Base-by-base conservation (phyloP, 2,113 vertebrate genomes). In the Syrrhaptes paradoxus region DNA sequence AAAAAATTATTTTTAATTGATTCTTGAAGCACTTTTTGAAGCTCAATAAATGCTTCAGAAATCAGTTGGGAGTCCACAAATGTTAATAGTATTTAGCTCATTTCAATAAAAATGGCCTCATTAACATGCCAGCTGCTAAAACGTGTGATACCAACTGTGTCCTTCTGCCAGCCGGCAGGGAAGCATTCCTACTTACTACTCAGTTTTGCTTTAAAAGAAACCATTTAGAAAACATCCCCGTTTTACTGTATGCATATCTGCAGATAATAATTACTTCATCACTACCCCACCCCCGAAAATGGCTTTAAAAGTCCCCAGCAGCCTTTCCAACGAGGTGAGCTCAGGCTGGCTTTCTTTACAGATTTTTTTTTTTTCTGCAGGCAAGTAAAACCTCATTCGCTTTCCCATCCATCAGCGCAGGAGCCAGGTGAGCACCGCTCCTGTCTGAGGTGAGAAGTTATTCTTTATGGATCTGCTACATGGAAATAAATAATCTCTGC, bases 91-190 rank as follows among this genome's bases (percentile, higher is more conserved):
- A 95, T 93, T 97, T 96, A 81, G 85, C 81, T 98, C 87, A 96
- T 97, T 97, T 98, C 96, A 96, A 90, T 97, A 94, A 96, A 97
- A 98, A 97, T 97, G 77, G 73, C 80, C 93, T 97, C 94, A 97
- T 98, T 97, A 98, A 96, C 93, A 97, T 93, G 85, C 97, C 94
- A 97, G 91, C 97, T 98, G 94, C 97, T 97, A 84, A 96, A 97
- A 97, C 12, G 70, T 78, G 95, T 95, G 96, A 97, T 96, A 91
- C 89, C 91, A 96, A 94, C 93, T 92, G 87, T 66, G 71, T 91
- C 95, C 93, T 97, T 97, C 94, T 95, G 94, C 90, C 95, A 91
- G 95, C 88, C 96, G 94, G 75, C 75, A 96, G 94, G 92, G 96
- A 96, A 97, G 76, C 94, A 79, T 88, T 81, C 25, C 87, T 86